These are phyloP conservation scores for Lordiphosa collinella DNA, from an alignment of 1,140 invertebrate genomes.

Conservation along the genomic window DNA sequence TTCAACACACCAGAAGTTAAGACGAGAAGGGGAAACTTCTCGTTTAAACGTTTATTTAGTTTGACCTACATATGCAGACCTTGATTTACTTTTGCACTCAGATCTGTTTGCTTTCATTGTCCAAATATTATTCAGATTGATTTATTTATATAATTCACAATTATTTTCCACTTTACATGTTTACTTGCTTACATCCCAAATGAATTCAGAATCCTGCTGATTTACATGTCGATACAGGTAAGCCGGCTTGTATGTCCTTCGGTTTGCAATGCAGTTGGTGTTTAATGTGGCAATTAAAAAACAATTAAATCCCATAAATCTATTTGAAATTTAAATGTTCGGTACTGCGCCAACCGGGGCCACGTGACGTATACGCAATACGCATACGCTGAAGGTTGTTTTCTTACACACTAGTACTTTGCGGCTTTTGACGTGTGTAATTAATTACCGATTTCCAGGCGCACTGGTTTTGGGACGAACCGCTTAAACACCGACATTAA, in stretches of 20 bases:
- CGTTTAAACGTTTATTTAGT: too few relatives aligned
- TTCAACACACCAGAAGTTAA: too few relatives aligned
- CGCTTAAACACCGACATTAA: constrained; percentile 51
- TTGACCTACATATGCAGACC: too few relatives aligned
- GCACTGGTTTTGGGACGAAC: neutral
- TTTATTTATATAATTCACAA: too few relatives aligned
- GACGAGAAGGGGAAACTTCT: too few relatives aligned
- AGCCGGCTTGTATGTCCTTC: neutral
- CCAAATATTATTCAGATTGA: too few relatives aligned
- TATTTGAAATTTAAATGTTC: constrained; percentile 35
- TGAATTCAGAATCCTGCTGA: constrained; percentile 8
- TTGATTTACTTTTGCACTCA: too few relatives aligned
- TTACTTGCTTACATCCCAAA: neutral
- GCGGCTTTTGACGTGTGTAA: constrained; percentile 22
- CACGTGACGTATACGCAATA: constrained; percentile 37
- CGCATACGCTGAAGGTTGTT: neutral
- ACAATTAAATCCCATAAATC: constrained; percentile 37
- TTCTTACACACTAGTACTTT: constrained; percentile 23
- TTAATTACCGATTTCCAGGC: constrained; percentile 44
- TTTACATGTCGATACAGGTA: constrained; percentile 7
- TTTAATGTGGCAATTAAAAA: constrained; percentile 41
- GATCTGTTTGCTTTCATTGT: too few relatives aligned
- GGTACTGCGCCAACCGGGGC: too few relatives aligned
- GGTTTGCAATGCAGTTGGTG: neutral
- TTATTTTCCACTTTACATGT: too few relatives aligned